Base-by-base conservation (phyloP, 2,113 vertebrate species). In the Tetrax tetrax region DNA sequence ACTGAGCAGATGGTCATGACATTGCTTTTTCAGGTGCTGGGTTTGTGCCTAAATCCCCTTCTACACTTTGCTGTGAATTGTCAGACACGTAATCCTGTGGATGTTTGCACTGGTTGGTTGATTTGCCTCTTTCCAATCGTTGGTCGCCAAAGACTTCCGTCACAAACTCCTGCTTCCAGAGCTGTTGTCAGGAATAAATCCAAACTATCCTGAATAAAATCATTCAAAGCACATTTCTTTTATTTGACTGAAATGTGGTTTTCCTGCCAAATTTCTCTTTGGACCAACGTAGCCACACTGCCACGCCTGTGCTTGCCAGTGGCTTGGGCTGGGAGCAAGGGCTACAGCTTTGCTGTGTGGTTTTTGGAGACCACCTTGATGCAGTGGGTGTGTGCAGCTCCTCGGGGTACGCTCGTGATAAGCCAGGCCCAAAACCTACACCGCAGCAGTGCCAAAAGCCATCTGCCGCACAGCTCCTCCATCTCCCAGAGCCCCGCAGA, bases 61-160 rank as follows among this genome's bases (percentile, higher is more conserved):
- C 57, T 87, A 21, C 57, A 47, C 12, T 24, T 93, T 79, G 95
- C 90, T 96, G 93, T 97, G 96, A 94, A 94, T 87, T 65, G 20
- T 21, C 48, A 12, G n/a, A 14, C 12, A 21, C 9, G 1, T 43
- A 54, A n/a, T 69, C 77, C 61, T 22, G 24, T 65, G 95, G 84
- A 47, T 69, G 41, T 83, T 85, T 90, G 89, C 77, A 68, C 89
- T 68, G 84, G 74, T 43, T 12, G 28, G 16, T 91, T 79, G 78
- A 90, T 85, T 87, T 88, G 72, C 84, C 81, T 91, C 87, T 85
- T 69, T 53, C 57, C 57, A 14, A 23, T 14, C 35, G 20, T 38
- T 89, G 53, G 45, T 61, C 31, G 93, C 63, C 91, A 80, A 48
- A 72, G 77, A 76, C 65, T 81, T 87, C 60, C 0, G 0, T 91